Conservation (phyloP, 1,140 invertebrate genomes). For the Lineus longissimus region DNA sequence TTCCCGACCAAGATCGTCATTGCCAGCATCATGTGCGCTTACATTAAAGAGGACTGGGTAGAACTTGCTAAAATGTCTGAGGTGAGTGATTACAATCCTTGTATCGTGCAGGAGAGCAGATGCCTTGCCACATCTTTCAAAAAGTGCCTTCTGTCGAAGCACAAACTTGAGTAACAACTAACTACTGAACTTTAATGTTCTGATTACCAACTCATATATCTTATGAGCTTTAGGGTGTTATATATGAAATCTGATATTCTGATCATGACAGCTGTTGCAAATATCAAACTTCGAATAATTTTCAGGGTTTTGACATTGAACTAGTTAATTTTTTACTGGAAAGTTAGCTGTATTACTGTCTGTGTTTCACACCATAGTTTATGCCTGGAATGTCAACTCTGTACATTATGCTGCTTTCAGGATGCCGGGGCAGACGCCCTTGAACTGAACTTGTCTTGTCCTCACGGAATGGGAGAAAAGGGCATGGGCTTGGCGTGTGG, state of each 20-base stretch:
- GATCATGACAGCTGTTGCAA: no score
- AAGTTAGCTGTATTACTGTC: no score
- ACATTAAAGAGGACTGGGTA: constrained; percentile 84
- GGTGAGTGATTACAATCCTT: constrained; percentile 36
- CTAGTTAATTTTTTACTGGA: no score
- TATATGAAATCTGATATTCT: no score
- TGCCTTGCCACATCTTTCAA: neutral
- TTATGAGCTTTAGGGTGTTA: neutral
- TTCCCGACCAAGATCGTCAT: constrained; percentile 89
- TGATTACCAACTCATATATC: neutral
- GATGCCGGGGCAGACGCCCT: constrained; percentile 85
- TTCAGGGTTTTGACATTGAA: no score
- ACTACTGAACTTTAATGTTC: neutral
- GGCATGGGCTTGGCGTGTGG: constrained; percentile 98
- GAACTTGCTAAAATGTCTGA: constrained; percentile 75
- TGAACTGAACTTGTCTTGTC: constrained; percentile 95
- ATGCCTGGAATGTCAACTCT: neutral
- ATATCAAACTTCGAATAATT: no score
- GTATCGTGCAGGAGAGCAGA: neutral
- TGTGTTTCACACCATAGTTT: no score
- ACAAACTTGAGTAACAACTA: neutral
- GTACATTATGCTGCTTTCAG: constrained; percentile 28
- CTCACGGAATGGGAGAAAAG: constrained; percentile 89
- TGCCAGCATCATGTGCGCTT: constrained; percentile 95
- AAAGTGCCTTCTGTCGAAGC: neutral